Conservation (phyloP, 2,113 vertebrate species). For the Oostethus manadensis region DNA sequence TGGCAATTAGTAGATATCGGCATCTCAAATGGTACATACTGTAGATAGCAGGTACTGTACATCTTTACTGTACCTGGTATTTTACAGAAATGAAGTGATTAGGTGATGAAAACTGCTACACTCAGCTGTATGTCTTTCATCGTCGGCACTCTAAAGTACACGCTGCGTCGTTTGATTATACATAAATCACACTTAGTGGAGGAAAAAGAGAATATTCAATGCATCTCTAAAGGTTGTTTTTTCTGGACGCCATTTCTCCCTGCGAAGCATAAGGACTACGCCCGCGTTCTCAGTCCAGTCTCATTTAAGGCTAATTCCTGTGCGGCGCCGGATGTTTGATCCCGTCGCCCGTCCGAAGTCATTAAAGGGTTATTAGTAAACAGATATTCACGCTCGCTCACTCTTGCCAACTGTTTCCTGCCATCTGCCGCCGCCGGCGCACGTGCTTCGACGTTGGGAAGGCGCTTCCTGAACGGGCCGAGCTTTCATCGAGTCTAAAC, state of each 20-base stretch:
- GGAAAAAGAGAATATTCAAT: conserved; percentile 40
- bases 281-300: conserved; percentile 55
- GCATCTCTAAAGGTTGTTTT: conserved; percentile 7
- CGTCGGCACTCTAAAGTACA: conserved; percentile 19
- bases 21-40: no score
- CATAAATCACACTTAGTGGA: conserved; percentile 21
- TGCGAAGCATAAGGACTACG: conserved; percentile 52
- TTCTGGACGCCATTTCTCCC: conserved; percentile 33
- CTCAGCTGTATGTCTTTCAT: conserved; percentile 3
- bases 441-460: conserved; percentile 69
- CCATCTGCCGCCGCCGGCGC: conserved; percentile 73
- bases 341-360: conserved; percentile 77
- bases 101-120: no score
- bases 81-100: no score
- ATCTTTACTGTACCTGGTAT: no score
- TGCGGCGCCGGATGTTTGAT: conserved; percentile 71
- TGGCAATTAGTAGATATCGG: no score
- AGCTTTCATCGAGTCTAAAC: conserved; percentile 63
- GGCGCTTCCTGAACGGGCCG: conserved; percentile 58
- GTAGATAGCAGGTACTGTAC: no score
- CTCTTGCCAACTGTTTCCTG: conserved; percentile 75
- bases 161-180: conserved; percentile 26
- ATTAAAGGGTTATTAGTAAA: conserved; percentile 82
- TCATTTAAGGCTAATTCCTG: conserved; percentile 72
- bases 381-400: conserved; percentile 77